phyloP scores from a whole-genome alignment of 2,113 vertebrate species.

The Phylloscopus trochiloides region DNA sequence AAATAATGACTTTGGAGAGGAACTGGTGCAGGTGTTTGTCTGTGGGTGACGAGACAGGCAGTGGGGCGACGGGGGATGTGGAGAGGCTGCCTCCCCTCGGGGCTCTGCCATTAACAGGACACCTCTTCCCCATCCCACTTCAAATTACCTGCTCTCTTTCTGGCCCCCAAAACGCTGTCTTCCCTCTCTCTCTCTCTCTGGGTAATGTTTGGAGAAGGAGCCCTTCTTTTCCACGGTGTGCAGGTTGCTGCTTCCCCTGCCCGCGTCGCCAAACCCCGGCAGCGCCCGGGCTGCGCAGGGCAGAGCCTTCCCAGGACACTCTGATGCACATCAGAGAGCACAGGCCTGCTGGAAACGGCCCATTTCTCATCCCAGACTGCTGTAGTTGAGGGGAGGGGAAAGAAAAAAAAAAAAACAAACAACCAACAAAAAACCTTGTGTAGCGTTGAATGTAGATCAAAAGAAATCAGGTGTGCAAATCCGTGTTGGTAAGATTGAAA shows the following conservation, averaged over 20 bases:
- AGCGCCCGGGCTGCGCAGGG: neutral
- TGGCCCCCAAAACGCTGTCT: neutral
- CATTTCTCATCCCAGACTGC: neutral
- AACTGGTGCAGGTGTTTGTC: neutral
- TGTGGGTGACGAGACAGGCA: neutral
- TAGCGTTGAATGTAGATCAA: neutral
- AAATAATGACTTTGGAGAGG: neutral
- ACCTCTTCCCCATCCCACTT: neutral
- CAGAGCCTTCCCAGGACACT: neutral
- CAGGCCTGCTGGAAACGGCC: neutral
- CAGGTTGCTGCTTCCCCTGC: neutral
- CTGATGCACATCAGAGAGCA: neutral
- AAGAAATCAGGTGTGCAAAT: neutral
- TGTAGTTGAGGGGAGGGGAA: neutral
- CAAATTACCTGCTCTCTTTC: neutral
- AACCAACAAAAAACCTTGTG: neutral
- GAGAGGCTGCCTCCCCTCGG: neutral
- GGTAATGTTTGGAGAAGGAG: neutral
- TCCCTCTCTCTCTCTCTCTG: neutral
- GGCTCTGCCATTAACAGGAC: neutral
- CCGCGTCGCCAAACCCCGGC: neutral
- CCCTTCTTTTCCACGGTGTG: neutral
- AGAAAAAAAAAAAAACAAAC: neutral
- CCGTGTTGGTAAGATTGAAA: neutral
- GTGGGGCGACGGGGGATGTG: rapidly evolving